These are phyloP conservation scores for Nothoprocta perdicaria DNA, from an alignment of 2,113 vertebrate genomes.

Conservation along the genomic window DNA sequence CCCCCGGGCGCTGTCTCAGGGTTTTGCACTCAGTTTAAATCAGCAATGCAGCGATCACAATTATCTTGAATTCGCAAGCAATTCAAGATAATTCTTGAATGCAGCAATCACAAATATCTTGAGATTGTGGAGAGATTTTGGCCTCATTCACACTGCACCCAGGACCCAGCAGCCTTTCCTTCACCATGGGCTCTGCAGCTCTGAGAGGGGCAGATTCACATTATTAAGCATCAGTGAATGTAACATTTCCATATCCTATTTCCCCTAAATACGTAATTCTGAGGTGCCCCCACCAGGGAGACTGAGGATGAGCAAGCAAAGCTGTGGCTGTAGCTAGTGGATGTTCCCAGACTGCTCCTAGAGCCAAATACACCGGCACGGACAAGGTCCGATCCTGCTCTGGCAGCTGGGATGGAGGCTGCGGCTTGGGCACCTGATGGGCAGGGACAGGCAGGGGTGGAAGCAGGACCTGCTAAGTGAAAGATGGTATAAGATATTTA, in stretches of 20 bases:
- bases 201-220: not conserved
- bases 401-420: not conserved
- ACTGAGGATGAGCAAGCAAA: not conserved
- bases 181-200: not conserved
- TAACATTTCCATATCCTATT: not conserved
- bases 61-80: too few relatives aligned
- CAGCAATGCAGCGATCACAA: accelerated
- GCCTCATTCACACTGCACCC: not conserved
- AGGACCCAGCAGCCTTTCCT: not conserved
- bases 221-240: not conserved
- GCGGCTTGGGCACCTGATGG: accelerated
- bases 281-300: not conserved
- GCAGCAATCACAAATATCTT: too few relatives aligned
- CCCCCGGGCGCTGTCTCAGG: not conserved
- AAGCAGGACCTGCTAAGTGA: not conserved
- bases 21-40: not conserved
- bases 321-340: not conserved
- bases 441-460: not conserved
- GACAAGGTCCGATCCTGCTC: not conserved
- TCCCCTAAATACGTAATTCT: accelerated
- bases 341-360: too few relatives aligned
- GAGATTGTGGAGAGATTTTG: accelerated
- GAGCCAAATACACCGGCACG: not conserved
- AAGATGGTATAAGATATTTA: not conserved
- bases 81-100: too few relatives aligned